Conservation (phyloP, 2,113 vertebrate species). For the Butorides virescens region DNA sequence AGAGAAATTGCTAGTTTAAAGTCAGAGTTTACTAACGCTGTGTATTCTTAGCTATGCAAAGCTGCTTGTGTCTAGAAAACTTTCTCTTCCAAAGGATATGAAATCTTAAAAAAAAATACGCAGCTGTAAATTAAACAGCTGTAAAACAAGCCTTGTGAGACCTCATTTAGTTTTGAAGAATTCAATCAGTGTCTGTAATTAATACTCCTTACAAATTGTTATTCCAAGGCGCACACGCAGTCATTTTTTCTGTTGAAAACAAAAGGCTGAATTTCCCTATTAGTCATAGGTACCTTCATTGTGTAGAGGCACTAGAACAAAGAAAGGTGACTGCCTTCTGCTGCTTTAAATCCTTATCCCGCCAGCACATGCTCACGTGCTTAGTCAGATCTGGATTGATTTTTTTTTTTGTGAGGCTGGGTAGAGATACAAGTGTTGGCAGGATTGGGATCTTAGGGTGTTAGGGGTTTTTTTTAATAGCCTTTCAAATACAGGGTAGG, state of each 20-base stretch:
- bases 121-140: background rate
- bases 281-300: background rate
- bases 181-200: background rate
- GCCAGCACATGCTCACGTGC: background rate
- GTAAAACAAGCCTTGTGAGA: background rate
- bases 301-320: background rate
- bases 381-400: background rate
- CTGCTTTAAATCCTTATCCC: background rate
- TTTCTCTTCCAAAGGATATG: background rate
- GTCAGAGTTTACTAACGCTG: background rate
- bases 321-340: background rate
- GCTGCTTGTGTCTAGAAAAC: background rate
- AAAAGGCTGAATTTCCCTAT: background rate
- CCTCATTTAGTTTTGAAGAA: background rate
- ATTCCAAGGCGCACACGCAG: background rate
- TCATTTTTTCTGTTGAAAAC: background rate
- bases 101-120: background rate
- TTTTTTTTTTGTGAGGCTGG: background rate
- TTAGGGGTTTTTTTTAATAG: background rate
- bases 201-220: background rate
- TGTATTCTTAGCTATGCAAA: background rate
- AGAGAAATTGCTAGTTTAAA: background rate
- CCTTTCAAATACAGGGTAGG: background rate
- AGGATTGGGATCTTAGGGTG: background rate
- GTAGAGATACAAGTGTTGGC: background rate